Conservation (phyloP, 2,888 invertebrate species). For the Mantis religiosa region DNA sequence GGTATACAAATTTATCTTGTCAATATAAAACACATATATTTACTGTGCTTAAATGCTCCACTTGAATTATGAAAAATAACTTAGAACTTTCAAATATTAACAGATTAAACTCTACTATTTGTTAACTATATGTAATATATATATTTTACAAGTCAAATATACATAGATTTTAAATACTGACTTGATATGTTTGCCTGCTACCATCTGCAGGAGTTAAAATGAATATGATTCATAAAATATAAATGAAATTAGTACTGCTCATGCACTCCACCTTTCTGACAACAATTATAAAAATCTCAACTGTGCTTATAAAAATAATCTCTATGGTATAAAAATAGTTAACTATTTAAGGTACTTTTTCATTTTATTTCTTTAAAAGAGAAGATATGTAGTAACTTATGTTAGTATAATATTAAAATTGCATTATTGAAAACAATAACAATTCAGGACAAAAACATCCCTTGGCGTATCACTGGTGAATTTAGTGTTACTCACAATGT, state of each 20-base stretch:
- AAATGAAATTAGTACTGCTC: not conserved
- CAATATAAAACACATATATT: not conserved
- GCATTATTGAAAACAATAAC: slow-evolving; percentile 9
- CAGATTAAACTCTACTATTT: not conserved
- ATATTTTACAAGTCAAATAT: not conserved
- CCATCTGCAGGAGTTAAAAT: not conserved
- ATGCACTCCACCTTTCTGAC: not conserved
- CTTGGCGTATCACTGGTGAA: not conserved
- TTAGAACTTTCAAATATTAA: not conserved
- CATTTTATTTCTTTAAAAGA: slow-evolving; percentile 8
- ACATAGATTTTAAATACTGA: not conserved
- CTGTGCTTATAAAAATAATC: slow-evolving; percentile 9
- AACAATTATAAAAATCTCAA: not conserved
- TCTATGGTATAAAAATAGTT: slow-evolving; percentile 15
- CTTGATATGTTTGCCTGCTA: not conserved
- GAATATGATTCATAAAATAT: not conserved
- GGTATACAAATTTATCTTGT: not conserved
- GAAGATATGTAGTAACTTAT: not conserved
- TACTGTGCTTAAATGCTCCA: not conserved
- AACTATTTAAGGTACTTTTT: slow-evolving; percentile 25
- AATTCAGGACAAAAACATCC: not conserved
- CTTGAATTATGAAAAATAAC: not conserved
- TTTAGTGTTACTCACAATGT: not conserved
- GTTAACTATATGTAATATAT: not conserved
- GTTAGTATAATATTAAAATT: slow-evolving; percentile 2